Evolutionary conservation across 2,888 invertebrate genomes (phyloP).

Genomic region (Drosophila recens): DNA sequence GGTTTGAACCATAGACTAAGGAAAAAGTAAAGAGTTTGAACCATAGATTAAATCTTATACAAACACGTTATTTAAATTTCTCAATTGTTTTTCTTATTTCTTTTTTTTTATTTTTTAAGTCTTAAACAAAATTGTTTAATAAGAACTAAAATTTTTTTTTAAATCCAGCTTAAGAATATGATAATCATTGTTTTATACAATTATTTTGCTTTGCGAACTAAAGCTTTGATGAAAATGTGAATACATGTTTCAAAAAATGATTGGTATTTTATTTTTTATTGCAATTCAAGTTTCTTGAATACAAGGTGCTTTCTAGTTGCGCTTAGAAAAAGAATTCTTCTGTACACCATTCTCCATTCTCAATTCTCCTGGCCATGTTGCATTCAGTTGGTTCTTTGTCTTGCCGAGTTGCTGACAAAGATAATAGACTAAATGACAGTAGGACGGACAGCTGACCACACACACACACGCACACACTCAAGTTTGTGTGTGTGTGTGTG

Average conservation of each 20-base stretch:
- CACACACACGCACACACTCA: background rate
- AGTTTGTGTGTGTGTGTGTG: constrained; percentile 36
- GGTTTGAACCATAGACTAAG: no score
- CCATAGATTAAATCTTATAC: no score
- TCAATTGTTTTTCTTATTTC: no score
- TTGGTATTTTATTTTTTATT: background rate
- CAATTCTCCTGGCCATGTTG: constrained; percentile 6
- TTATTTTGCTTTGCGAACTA: no score
- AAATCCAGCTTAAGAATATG: no score
- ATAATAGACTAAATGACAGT: constrained; percentile 36
- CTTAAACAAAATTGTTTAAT: no score
- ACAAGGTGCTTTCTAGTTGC: constrained; percentile 4
- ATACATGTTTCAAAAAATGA: background rate
- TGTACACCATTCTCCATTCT: constrained; percentile 1
- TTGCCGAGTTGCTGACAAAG: constrained; percentile 54
- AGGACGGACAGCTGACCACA: constrained; percentile 29
- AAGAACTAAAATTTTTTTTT: no score
- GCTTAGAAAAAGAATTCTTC: constrained; percentile 6
- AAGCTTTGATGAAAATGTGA: no score
- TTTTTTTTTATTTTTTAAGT: no score
- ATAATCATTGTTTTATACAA: no score
- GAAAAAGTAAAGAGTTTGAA: no score
- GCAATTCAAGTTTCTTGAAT: background rate
- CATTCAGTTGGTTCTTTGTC: constrained; percentile 42
- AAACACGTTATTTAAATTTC: no score